These are phyloP conservation scores for Heliopora coerulea DNA, from an alignment of 92 coral and sea anemone species.

Conservation along the genomic window DNA sequence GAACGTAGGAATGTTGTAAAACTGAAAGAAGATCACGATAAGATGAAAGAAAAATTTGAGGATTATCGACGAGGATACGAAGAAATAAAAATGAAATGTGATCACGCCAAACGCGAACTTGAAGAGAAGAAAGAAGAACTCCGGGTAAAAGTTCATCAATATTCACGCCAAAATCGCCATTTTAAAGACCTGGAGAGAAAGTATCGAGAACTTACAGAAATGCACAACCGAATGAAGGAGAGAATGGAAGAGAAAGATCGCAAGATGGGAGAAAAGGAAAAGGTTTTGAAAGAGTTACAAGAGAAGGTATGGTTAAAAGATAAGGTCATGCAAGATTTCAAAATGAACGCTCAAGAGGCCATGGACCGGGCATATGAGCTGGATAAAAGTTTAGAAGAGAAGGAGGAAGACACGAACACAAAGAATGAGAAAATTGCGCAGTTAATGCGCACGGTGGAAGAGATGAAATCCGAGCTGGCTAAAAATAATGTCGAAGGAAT, in stretches of 20 bases:
- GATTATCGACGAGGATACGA: slow-evolving; percentile 55
- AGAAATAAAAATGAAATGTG: slow-evolving; percentile 50
- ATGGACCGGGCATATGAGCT: slow-evolving; percentile 47
- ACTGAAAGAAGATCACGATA: slow-evolving; percentile 60
- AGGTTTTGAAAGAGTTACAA: slow-evolving; percentile 24
- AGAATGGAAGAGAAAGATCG: slow-evolving; percentile 49
- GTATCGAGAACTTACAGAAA: slow-evolving; percentile 48
- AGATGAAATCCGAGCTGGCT: slow-evolving; percentile 15
- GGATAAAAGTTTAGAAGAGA: slow-evolving; percentile 37
- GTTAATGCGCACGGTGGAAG: neutral
- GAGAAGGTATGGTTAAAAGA: slow-evolving; percentile 48
- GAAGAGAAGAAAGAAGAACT: slow-evolving; percentile 50
- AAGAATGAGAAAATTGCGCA: slow-evolving; percentile 1
- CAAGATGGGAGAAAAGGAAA: slow-evolving; percentile 42
- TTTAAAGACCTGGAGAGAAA: slow-evolving; percentile 31
- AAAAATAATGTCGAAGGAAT: slow-evolving; percentile 35
- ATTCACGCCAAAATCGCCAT: slow-evolving; percentile 30
- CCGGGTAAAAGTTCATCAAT: slow-evolving; percentile 33
- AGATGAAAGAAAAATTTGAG: slow-evolving; percentile 44
- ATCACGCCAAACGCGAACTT: slow-evolving; percentile 42
- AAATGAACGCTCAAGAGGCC: slow-evolving; percentile 43
- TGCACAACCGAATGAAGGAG: slow-evolving; percentile 46
- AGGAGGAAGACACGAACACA: slow-evolving; percentile 3
- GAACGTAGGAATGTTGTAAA: slow-evolving; percentile 45
- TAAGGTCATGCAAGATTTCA: slow-evolving; percentile 39